Evolutionary conservation across 2,888 invertebrate genomes (phyloP), one percentile per base, ranked within the genome.

Genomic region (Brassicogethes aeneus): DNA sequence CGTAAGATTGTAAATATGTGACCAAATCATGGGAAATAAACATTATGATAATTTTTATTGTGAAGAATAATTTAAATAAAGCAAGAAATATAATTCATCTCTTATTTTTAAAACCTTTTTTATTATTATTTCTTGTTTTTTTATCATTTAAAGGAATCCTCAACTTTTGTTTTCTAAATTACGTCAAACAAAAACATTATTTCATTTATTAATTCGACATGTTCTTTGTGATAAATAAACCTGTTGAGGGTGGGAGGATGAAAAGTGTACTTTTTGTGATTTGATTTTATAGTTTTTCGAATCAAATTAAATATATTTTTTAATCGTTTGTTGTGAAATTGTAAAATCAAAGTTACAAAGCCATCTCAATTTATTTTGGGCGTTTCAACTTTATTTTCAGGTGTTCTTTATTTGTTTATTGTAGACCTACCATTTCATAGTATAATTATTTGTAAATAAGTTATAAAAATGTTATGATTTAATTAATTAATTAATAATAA

Each of bases 381-480:
- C 49, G 46, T 53, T 53, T 42, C 44, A 51, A 45, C 45, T 44
- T 43, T 16, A 44, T 51, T 48, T 42, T 50, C 49, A 50, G 51
- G 53, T 54, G 53, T 55, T 54, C 51, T 52, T 52, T 46, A n/a
- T 52, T 54, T 40, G 45, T 47, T 54, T 46, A 47, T 46, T 23
- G 47, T 53, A 54, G 53, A 49, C 45, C 43, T 51, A 54, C 52
- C 50, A 47, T 52, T 55, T 52, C n/a, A n/a, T 56, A 53, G 53
- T 46, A 48, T 48, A 53, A 50, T 45, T 44, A 53, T 52, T 53
- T 56, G 55, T 57, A 57, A 45, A 57, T 55, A 55, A 53, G 51
- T 54, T 55, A 52, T 54, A 54, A 46, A 52, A 50, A 48, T 54
- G 53, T 55, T 55, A 55, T 55, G 50, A 55, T 55, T 55, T 54